Evolutionary conservation across 1,140 invertebrate genomes (phyloP).

Genomic region (Brachionus asplanchnoidis): DNA sequence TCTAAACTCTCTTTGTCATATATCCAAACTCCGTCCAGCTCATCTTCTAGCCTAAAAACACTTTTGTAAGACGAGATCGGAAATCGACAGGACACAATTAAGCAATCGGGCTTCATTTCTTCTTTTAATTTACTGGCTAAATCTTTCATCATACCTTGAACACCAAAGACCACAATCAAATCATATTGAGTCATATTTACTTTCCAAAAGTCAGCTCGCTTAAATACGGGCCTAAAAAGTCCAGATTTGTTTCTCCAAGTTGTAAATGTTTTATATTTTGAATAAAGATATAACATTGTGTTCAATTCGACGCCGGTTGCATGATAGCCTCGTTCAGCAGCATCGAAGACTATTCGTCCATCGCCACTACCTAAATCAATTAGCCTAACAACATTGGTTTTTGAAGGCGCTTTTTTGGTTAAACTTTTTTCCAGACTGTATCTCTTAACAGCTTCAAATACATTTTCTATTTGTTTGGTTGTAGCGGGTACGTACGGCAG

Average conservation of each 20-base stretch:
- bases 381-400: neutral
- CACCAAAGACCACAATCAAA: slow-evolving; percentile 39
- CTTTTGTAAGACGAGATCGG: slow-evolving; percentile 10
- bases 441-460: neutral
- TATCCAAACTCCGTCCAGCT: slow-evolving; percentile 33
- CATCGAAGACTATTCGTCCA: slow-evolving; percentile 40
- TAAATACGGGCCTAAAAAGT: neutral
- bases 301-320: slow-evolving; percentile 38
- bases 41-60: neutral
- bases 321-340: slow-evolving; percentile 21
- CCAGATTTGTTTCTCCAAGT: neutral
- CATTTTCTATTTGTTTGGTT: slow-evolving; percentile 22
- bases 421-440: neutral
- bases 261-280: slow-evolving; percentile 18
- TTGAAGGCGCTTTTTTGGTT: neutral
- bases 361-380: slow-evolving; percentile 42
- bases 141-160: slow-evolving; percentile 40
- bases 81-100: slow-evolving; percentile 36
- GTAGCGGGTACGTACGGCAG: slow-evolving; percentile 41
- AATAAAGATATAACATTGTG: neutral
- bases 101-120: slow-evolving; percentile 28
- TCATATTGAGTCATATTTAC: slow-evolving; percentile 31
- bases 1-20: slow-evolving; percentile 26
- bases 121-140: slow-evolving; percentile 32
- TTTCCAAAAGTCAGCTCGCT: slow-evolving; percentile 41